These are phyloP conservation scores for Rhingia rostrata DNA, from an alignment of 2,888 invertebrate genomes.

Conservation along the genomic window DNA sequence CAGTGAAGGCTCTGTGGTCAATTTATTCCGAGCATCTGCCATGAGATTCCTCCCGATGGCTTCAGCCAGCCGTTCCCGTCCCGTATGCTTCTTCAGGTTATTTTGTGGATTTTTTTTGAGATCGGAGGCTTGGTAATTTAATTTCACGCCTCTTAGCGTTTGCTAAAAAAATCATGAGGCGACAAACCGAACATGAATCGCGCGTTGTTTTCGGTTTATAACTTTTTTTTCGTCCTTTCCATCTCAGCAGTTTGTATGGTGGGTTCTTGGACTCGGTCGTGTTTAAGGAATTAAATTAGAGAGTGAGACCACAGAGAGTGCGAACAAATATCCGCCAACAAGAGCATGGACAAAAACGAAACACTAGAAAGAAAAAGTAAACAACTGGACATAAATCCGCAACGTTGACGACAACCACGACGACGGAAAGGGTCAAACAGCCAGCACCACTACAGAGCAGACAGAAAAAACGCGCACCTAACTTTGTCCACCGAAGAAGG, in stretches of 20 bases:
- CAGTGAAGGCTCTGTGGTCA: conserved; percentile 60
- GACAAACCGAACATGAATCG: conserved; percentile 73
- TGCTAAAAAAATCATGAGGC: conserved; percentile 70
- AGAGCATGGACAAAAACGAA: conserved; percentile 26
- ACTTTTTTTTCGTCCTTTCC: conserved; percentile 18
- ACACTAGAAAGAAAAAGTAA: conserved; percentile 19
- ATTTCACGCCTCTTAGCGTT: conserved; percentile 72
- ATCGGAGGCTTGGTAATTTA: conserved; percentile 70
- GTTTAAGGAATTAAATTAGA: conserved; percentile 74
- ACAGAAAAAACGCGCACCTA: conserved; percentile 43
- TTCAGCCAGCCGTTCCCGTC: conserved; percentile 41
- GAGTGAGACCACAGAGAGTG: conserved; percentile 69
- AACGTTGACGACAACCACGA: conserved; percentile 64
- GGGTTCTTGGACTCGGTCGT: conserved; percentile 67
- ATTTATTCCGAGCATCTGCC: conserved; percentile 66
- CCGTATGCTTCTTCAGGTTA: conserved; percentile 7
- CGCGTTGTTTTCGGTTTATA: conserved; percentile 60
- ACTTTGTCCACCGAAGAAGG: neutral
- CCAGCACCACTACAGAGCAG: conserved; percentile 55
- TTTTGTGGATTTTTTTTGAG: conserved; percentile 11
- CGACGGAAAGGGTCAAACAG: conserved; percentile 72
- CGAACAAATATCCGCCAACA: conserved; percentile 65
- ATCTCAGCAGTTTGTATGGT: conserved; percentile 18
- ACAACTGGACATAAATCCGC: conserved; percentile 70
- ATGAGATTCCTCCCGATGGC: conserved; percentile 45